Evolutionary conservation across 1,140 invertebrate genomes (phyloP).

Genomic region (Scylla paramamosain): DNA sequence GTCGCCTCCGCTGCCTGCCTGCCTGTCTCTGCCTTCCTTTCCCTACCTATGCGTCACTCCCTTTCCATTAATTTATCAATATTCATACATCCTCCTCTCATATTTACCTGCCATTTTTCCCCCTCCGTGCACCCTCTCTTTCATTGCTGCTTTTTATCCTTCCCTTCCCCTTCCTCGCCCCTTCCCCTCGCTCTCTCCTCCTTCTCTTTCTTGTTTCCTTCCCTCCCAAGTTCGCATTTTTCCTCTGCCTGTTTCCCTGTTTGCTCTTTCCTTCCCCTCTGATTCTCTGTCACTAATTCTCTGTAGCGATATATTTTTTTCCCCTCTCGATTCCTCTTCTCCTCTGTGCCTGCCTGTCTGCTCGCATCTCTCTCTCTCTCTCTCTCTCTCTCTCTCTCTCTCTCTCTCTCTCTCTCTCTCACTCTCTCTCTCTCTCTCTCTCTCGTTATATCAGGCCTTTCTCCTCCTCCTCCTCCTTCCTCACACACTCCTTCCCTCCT

Average conservation of each 20-base stretch:
- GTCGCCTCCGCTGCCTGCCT: neutral
- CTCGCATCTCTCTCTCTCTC: neutral
- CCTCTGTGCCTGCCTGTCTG: neutral
- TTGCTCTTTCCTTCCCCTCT: conserved; percentile 48
- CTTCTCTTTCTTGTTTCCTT: conserved; percentile 61
- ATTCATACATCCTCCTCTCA: conserved; percentile 63
- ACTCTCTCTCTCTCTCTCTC: conserved; percentile 23
- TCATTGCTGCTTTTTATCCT: conserved; percentile 16
- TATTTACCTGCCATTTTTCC: conserved; percentile 50
- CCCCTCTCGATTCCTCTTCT: conserved; percentile 46
- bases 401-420: conserved; percentile 25
- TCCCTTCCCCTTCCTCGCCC: neutral
- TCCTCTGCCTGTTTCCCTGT: conserved; percentile 36
- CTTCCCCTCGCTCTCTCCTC: conserved; percentile 29
- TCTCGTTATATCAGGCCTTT: conserved; percentile 28
- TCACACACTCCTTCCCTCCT: neutral
- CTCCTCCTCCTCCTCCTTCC: conserved; percentile 1
- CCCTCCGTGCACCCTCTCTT: conserved; percentile 42
- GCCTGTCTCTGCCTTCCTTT: neutral
- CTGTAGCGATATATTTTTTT: conserved; percentile 7
- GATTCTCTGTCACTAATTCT: conserved; percentile 31
- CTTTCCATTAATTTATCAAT: conserved; percentile 68
- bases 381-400: too few relatives aligned
- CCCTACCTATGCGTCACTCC: neutral
- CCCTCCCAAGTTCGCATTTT: conserved; percentile 39